These are phyloP conservation scores for Pantherophis vulpinus DNA, from an alignment of 2,797 vertebrate species.

Conservation along the genomic window DNA sequence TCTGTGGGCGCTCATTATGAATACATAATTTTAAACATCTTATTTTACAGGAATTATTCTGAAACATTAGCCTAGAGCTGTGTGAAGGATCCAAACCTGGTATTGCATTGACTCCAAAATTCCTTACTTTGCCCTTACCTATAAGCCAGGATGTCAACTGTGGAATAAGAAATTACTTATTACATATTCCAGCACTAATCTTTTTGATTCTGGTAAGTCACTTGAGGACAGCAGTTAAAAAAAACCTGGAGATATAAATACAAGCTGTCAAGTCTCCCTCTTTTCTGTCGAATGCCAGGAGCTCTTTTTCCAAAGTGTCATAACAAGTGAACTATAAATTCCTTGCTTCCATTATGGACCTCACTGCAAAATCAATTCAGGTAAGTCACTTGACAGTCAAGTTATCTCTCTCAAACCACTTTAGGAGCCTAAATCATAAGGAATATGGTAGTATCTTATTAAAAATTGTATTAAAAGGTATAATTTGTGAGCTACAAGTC, in stretches of 20 bases:
- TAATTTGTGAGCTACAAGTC: background rate
- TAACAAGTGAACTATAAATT: background rate
- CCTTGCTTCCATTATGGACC: background rate
- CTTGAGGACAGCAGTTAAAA: background rate
- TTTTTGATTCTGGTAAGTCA: constrained; percentile 7
- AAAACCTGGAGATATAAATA: background rate
- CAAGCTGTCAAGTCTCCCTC: background rate
- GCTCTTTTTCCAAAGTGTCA: constrained; percentile 18
- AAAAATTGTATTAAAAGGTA: background rate
- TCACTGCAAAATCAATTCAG: background rate
- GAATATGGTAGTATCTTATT: background rate
- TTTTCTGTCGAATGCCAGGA: background rate
- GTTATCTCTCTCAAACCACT: background rate
- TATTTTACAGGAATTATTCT: background rate
- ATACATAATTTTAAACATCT: background rate
- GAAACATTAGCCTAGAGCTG: background rate
- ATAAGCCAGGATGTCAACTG: background rate
- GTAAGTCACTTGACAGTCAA: background rate
- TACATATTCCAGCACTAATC: background rate
- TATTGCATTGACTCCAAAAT: background rate
- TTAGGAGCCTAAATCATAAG: background rate
- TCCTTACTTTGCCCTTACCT: background rate
- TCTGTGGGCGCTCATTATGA: background rate
- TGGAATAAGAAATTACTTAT: background rate
- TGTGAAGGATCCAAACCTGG: background rate